phyloP scores from a whole-genome alignment of 1,140 invertebrate species.

The Drosophila kanapiae region DNA sequence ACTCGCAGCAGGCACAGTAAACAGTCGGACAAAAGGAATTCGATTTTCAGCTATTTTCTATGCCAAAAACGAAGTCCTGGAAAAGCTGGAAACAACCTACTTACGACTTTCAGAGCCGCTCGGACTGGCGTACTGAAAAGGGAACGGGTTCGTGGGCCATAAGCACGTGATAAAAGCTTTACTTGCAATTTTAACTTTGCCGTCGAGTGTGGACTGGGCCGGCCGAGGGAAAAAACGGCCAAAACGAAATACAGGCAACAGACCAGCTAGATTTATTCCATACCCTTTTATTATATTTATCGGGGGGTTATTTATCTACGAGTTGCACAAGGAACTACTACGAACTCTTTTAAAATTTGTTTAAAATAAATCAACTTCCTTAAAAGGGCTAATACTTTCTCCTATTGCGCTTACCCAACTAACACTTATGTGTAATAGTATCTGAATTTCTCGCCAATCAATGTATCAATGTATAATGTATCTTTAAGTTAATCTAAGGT shows the following conservation, averaged over 20 bases:
- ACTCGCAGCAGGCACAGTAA: constrained; percentile 40
- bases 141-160: constrained; percentile 24
- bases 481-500: background rate
- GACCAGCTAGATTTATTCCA: constrained; percentile 12
- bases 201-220: constrained; percentile 43
- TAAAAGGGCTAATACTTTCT: too few species aligned
- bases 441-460: too few species aligned
- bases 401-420: too few species aligned
- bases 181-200: constrained; percentile 78
- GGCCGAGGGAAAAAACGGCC: constrained; percentile 13
- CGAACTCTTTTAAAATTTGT: too few species aligned
- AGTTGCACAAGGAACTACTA: too few species aligned
- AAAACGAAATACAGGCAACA: constrained; percentile 16
- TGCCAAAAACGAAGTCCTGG: constrained; percentile 72
- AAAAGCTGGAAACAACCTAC: constrained; percentile 64
- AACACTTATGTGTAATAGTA: too few species aligned
- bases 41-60: constrained; percentile 80
- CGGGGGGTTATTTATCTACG: background rate
- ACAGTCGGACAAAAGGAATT: constrained; percentile 62
- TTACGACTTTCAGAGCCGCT: constrained; percentile 51
- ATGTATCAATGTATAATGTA: background rate
- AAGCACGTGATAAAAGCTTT: constrained; percentile 82
- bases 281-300: constrained; percentile 16
- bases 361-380: too few species aligned
- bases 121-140: constrained; percentile 4